Evolutionary conservation across 2,113 vertebrate genomes (phyloP), one percentile per base, ranked within the genome.

Genomic region (Beaufortia kweichowensis): DNA sequence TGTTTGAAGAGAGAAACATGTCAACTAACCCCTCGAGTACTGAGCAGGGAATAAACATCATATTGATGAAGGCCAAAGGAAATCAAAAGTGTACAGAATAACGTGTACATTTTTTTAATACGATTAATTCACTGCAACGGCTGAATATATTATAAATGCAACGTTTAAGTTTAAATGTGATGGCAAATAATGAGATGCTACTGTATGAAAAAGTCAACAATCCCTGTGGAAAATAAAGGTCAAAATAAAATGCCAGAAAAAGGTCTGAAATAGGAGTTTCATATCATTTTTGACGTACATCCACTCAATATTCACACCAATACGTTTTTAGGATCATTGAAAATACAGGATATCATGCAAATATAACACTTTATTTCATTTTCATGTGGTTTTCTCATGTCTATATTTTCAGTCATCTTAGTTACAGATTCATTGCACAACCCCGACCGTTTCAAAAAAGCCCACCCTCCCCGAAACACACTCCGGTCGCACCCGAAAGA

Each of bases 331-430:
- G 33, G 82, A 79, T 86, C 53, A 60, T 89, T 87, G 89, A 90
- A 91, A 91, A 90, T 90, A 90, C 91, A 89, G 86, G 85, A 87
- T 90, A 83, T 93, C 91, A 93, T 93, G 91, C 91, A 92, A 91
- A 91, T 91, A 93, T 91, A 91, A 91, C 91, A 91, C 90, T 91
- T 84, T 91, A 87, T 90, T 91, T 92, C 86, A 80, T 83, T 86
- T 89, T 86, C 81, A 80, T 82, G 75, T 87, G 84, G 82, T 83
- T 85, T 87, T 79, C 84, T 87, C 26, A 33, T 33, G 79, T 88
- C 79, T 88, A 87, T 87, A 88, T 79, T 87, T 76, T 86, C 75
- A 69, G 82, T 84, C 83, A 78, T 85, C 77, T 83, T 85, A 89
- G 88, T 88, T 92, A 89, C 90, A 90, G 83, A 82, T 88, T n/a